Evolutionary conservation across 2,113 vertebrate genomes (phyloP), one percentile per base, ranked within the genome.

Genomic region (Callipepla squamata): DNA sequence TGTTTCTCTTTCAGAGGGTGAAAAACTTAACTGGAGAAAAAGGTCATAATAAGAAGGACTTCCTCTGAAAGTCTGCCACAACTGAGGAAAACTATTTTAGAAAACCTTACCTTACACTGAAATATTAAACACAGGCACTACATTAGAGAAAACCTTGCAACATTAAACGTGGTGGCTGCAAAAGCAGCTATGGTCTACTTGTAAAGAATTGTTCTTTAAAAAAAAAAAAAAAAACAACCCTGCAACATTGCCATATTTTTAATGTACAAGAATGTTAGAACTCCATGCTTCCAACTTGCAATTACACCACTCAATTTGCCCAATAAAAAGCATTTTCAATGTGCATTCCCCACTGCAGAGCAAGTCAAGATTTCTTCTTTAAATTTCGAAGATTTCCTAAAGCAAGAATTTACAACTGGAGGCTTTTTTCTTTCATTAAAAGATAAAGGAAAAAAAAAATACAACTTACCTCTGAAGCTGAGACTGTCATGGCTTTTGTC

Each of bases 381-480:
- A 47, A 44, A 62, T 25, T 57, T 7, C 10, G 21, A 74, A 68
- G 13, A 45, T 19, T 63, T 50, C 40, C 40, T 61, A 14, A 75
- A 70, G 26, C 17, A 5, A 25, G 11, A 66, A 80, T 42, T 66
- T 53, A 59, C 66, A 78, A 22, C 89, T 63, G 32, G 28, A 92
- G 53, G 28, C 3, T 42, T 40, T 12, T 30, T 17, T 25, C 22
- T 51, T 51, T 26, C 16, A 32, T 19, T 21, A 9, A 48, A 30
- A 30, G 53, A 55, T 17, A 28, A 55, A 55, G 9, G 53, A 55
- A 55, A 16, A 55, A 15, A 17, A 32, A 62, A 1, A 69, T 13
- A 32, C 7, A 81, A 90, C 98, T 98, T 97, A 99, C 99, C 99
- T 99, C 97, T 98, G 93, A 98, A 97, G 83, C 98, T 97, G 72